A percentile compares a stretch with the other conserved stretches of the same genome.
These are phyloP conservation scores for Pristionchus maxplancki DNA, from an alignment of 2,888 invertebrate species.

Conservation along the genomic window DNA sequence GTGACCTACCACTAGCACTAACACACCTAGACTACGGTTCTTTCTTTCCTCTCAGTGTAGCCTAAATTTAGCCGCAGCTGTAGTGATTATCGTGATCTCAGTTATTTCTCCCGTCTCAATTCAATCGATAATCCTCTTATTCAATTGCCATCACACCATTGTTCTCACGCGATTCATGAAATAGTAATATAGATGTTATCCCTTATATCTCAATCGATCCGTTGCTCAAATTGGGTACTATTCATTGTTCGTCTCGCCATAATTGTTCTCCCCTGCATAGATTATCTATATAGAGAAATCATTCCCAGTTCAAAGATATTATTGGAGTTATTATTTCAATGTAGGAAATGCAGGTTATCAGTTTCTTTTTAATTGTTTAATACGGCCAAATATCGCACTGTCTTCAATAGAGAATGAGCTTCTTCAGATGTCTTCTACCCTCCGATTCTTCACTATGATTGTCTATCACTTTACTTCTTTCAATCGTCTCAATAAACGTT, in stretches of 20 bases:
- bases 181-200: constrained; percentile 10
- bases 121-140: constrained; percentile 4
- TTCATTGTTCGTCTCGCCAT: constrained; percentile 7
- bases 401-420: constrained; percentile 42
- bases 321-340: constrained; percentile 22
- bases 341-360: constrained; percentile 42
- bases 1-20: not conserved
- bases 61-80: not conserved
- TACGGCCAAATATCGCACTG: constrained; percentile 46
- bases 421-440: not conserved
- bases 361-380: constrained; percentile 2
- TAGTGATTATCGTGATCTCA: constrained; percentile 24
- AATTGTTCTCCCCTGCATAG: not conserved
- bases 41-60: not conserved
- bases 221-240: constrained; percentile 45
- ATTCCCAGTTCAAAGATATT: not conserved
- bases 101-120: not conserved
- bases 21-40: not conserved
- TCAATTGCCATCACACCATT: constrained; percentile 7
- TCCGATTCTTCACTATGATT: constrained; percentile 18
- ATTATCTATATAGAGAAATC: not conserved
- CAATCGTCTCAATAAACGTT: constrained; percentile 23
- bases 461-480: constrained; percentile 38
- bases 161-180: not conserved
- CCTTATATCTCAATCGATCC: constrained; percentile 12